Evolutionary conservation across 2,888 invertebrate genomes (phyloP).

Genomic region (Nasonia oneida): DNA sequence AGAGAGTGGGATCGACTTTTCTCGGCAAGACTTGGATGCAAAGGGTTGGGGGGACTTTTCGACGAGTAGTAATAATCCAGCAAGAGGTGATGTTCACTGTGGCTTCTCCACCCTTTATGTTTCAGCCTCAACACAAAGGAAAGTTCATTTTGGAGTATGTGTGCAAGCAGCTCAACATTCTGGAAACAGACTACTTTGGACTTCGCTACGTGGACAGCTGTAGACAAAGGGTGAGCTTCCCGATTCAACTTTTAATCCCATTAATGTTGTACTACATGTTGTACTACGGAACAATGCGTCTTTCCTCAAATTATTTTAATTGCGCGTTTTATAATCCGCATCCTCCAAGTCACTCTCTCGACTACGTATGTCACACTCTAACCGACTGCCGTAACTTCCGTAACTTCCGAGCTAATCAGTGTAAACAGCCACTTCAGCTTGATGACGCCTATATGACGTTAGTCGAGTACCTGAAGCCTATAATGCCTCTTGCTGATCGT

Average conservation of each 20-base stretch:
- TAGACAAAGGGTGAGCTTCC: constrained; percentile 89
- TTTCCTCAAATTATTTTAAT: not conserved
- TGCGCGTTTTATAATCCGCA: too few relatives aligned
- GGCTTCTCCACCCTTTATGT: constrained; percentile 67
- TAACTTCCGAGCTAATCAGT: not conserved
- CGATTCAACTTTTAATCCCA: constrained; percentile 13
- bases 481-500: not conserved
- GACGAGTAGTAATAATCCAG: not conserved
- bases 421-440: not conserved
- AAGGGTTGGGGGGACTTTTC: not conserved
- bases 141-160: constrained; percentile 94
- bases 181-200: constrained; percentile 97
- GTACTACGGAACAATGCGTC: not conserved
- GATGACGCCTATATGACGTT: not conserved
- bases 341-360: not conserved
- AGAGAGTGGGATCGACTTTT: not conserved
- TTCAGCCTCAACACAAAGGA: constrained; percentile 93
- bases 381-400: not conserved
- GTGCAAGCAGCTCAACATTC: constrained; percentile 93
- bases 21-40: not conserved
- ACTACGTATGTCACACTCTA: not conserved
- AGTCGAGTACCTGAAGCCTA: not conserved
- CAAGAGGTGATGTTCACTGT: not conserved
- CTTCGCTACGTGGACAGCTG: constrained; percentile 93
- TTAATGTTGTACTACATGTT: not conserved